These are phyloP conservation scores for Salvator merianae DNA, from an alignment of 2,113 vertebrate species.

Conservation along the genomic window DNA sequence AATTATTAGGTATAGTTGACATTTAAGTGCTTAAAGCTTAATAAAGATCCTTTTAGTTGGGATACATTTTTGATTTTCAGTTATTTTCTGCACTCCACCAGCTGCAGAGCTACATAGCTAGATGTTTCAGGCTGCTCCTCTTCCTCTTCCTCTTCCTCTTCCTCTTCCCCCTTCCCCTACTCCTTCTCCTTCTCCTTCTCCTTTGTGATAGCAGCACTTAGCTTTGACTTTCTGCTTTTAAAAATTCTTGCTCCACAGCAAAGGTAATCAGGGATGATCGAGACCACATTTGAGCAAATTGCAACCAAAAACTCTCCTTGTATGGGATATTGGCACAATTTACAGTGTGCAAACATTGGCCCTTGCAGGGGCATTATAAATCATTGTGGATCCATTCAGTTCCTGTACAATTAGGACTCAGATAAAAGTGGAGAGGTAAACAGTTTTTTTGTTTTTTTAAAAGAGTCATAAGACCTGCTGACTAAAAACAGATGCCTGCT, in stretches of 20 bases:
- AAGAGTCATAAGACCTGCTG: slow-evolving; percentile 33
- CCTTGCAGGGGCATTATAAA: slow-evolving; percentile 35
- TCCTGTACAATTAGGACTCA: slow-evolving; percentile 39
- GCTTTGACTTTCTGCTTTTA: slow-evolving; percentile 20
- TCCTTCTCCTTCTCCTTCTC: no score
- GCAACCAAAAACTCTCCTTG: background rate
- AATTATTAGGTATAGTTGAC: no score
- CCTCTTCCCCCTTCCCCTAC: no score
- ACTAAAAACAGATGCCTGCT: slow-evolving; percentile 59
- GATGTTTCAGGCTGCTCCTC: no score
- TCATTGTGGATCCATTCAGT: slow-evolving; percentile 33
- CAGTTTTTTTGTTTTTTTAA: slow-evolving; percentile 48
- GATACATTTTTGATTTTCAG: no score
- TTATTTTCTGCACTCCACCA: no score
- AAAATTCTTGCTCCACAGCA: background rate
- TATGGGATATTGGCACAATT: slow-evolving; percentile 41
- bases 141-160: no score
- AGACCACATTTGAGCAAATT: slow-evolving; percentile 24
- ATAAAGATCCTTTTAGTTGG: no score
- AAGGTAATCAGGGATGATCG: background rate
- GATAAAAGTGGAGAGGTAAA: slow-evolving; percentile 50
- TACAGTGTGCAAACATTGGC: slow-evolving; percentile 38
- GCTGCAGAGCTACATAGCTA: no score
- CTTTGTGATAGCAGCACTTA: no score
- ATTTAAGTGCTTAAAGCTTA: no score